Percentiles rank a stretch among this genome's conserved stretches.
These are phyloP conservation scores for Eudasyphora cyanicolor DNA, from an alignment of 2,888 invertebrate species.

Conservation along the genomic window DNA sequence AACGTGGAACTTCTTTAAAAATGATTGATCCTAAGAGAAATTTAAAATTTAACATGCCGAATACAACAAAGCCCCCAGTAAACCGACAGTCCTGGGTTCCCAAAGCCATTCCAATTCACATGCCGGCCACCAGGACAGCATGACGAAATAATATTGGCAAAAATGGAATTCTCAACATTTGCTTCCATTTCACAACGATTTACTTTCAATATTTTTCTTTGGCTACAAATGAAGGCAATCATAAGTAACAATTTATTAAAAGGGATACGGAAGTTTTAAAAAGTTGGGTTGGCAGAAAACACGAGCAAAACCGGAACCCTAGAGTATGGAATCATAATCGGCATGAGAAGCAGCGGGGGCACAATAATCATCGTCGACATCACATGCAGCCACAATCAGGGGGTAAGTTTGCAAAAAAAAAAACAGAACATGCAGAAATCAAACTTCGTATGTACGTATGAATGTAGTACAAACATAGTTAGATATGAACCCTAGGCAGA, in stretches of 20 bases:
- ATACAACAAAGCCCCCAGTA: too few relatives aligned
- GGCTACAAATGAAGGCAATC: slow-evolving; percentile 55
- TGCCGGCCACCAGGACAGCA: background rate
- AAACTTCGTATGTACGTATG: too few relatives aligned
- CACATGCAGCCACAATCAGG: slow-evolving; percentile 2
- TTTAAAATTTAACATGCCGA: too few relatives aligned
- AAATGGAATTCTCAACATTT: background rate
- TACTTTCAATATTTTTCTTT: background rate
- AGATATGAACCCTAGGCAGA: background rate
- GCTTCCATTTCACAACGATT: slow-evolving; percentile 15
- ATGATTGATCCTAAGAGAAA: too few relatives aligned
- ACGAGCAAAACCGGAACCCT: background rate
- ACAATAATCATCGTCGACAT: background rate
- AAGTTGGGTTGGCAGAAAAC: slow-evolving; percentile 43
- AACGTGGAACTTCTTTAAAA: too few relatives aligned
- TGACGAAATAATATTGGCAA: slow-evolving; percentile 10
- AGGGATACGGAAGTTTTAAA: slow-evolving; percentile 56
- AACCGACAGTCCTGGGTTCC: background rate
- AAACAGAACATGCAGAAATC: background rate
- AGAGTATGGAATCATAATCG: background rate
- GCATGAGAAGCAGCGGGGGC: too few relatives aligned
- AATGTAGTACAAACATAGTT: too few relatives aligned
- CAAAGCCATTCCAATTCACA: background rate
- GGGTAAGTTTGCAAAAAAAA: slow-evolving; percentile 8
- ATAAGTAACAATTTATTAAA: slow-evolving; percentile 57